Base-by-base conservation (phyloP, 2,888 invertebrate genomes). In the Sinotaia quadrata region DNA sequence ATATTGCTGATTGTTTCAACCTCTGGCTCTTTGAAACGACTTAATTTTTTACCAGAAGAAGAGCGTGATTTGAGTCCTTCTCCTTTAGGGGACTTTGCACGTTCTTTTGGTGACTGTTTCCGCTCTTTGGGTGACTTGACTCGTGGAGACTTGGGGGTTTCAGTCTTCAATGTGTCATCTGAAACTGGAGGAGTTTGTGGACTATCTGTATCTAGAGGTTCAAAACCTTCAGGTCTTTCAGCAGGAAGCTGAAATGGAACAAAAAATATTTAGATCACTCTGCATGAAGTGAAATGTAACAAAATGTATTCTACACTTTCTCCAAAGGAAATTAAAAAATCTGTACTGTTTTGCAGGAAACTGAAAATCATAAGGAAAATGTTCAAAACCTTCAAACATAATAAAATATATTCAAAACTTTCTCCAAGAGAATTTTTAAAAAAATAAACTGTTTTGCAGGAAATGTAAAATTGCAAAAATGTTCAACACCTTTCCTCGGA, bases 191-290 rank as follows among this genome's bases (percentile, higher is more conserved):
- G 76, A 37, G 78, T 74, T 1, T 70, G 69, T 10, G 75, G n/a
- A n/a, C n/a, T 68, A 37, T 78, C 78, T 71, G 79, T 78, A 21
- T 54, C 74, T 10, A 75, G 52, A 57, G 77, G 75, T 36, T 80
- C 81, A 41, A 80, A 80, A 7, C 80, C 78, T 37, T 77, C 81
- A 44, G 82, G 80, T 71, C 81, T 76, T 57, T 80, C 79, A 12
- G 81, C 75, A n/a, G 82, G 82, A 57, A 83, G 69, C 81, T 81
- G 71, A 5, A 31, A 66, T 51, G 8, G 8, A 21, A 47, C n/a
- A 47, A 47, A 47, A 8, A 47, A 18, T 21, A 47, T n/a, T n/a
- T n/a, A n/a, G n/a, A n/a, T n/a, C n/a, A n/a, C n/a, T n/a, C n/a
- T n/a, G n/a, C n/a, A n/a, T n/a, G n/a, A n/a, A n/a, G n/a, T n/a